Evolutionary conservation across 2,797 vertebrate genomes (phyloP), one percentile per base, ranked within the genome.

Genomic region (Micropoecilia bifurca): DNA sequence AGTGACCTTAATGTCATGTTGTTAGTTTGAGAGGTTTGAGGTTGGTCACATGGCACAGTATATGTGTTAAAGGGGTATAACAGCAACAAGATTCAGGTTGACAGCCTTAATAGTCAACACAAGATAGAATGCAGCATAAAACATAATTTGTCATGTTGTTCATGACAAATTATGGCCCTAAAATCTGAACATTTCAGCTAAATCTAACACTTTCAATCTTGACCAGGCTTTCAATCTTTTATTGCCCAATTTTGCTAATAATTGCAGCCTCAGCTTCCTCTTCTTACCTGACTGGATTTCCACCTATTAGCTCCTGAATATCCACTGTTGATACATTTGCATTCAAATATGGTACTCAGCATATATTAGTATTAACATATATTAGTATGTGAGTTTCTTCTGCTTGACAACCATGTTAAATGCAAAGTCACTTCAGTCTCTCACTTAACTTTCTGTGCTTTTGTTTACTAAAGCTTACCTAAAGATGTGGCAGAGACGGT

Each of bases 401-500:
- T 57, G 55, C 55, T 57, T 28, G 4, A 57, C 12, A 14, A 28
- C 25, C 55, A 57, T 28, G 55, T 10, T 13, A 28, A 10, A 28
- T 13, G 28, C 8, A 57, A 57, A n/a, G 10, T 28, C 10, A 13
- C n/a, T 57, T 57, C n/a, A 57, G 28, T 87, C 46, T 18, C 25
- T 80, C 47, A 84, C 68, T 53, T 83, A 39, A 20, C 47, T 1
- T 2, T 82, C 39, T 74, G 39, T 76, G 25, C 33, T 84, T 91
- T 78, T 84, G 28, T 78, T 85, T 74, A 83, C 53, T 59, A n/a
- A 39, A 97, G 96, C 77, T 89, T 96, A 80, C 95, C 96, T 14
- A 94, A 95, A 47, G 96, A 97, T 83, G 93, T 97, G 81, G 89
- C 93, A 80, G 81, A 90, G 79, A 95, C 91, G 0, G 91, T 96